Evolutionary conservation across 2,888 invertebrate species (phyloP).

Genomic region (Coelogynopora nodosa): DNA sequence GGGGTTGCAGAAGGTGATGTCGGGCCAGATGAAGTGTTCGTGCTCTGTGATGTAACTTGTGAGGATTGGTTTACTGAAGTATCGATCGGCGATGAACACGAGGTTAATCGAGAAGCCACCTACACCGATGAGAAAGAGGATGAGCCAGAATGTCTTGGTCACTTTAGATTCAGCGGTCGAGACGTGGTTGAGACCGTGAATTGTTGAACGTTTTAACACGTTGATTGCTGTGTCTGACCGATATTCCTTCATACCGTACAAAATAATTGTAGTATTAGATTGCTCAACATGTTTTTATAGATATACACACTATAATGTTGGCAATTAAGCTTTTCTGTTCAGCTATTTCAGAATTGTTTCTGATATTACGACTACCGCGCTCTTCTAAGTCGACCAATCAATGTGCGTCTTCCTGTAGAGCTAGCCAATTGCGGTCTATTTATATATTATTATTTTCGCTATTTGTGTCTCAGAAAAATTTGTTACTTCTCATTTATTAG

Average conservation of each 20-base stretch:
- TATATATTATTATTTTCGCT: too few species aligned
- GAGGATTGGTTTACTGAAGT: slow-evolving; percentile 40
- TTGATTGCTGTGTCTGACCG: background rate
- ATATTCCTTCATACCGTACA: background rate
- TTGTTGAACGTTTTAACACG: slow-evolving; percentile 34
- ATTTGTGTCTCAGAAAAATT: too few species aligned
- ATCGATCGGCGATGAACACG: slow-evolving; percentile 43
- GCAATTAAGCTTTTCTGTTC: background rate
- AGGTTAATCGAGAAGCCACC: slow-evolving; percentile 41
- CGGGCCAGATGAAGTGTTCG: slow-evolving; percentile 45
- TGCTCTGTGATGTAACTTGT: slow-evolving; percentile 39
- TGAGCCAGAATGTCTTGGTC: slow-evolving; percentile 38
- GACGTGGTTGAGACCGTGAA: slow-evolving; percentile 40
- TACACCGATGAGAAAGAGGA: slow-evolving; percentile 42
- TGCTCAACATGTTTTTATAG: background rate
- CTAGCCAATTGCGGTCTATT: too few species aligned
- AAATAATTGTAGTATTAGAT: background rate
- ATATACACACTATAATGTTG: background rate
- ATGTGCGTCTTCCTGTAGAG: too few species aligned
- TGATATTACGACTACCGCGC: too few species aligned
- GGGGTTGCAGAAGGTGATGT: slow-evolving; percentile 45
- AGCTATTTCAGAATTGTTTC: background rate
- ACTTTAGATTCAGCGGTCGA: background rate
- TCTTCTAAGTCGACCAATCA: too few species aligned
- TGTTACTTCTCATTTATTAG: too few species aligned